Evolutionary conservation across 1,140 invertebrate species (phyloP).

Genomic region (Penaeus chinensis): DNA sequence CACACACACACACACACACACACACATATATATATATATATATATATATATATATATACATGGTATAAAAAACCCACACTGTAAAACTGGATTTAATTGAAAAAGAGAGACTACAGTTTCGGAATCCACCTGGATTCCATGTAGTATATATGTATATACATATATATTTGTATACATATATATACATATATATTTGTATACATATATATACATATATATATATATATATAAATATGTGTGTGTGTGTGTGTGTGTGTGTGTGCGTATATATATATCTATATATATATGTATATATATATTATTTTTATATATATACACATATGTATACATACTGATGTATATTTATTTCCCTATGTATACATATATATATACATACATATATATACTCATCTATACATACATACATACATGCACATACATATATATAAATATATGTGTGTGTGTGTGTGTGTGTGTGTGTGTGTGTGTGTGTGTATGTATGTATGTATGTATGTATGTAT

Average conservation of each 20-base stretch:
- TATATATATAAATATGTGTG: background rate
- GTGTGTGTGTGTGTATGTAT: background rate
- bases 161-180: background rate
- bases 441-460: background rate
- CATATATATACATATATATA: background rate
- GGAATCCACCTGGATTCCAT: too few species aligned
- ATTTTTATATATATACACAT: background rate
- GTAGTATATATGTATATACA: constrained; percentile 6
- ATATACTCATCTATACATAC: too few species aligned
- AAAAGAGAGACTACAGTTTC: too few species aligned
- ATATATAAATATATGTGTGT: constrained; percentile 9
- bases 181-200: background rate
- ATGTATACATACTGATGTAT: background rate
- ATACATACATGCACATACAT: too few species aligned
- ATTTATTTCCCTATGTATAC: too few species aligned
- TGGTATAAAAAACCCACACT: too few species aligned
- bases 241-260: background rate
- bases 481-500: background rate
- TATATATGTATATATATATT: background rate
- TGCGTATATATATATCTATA: background rate
- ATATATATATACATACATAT: too few species aligned
- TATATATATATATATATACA: constrained; percentile 9
- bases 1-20: too few species aligned
- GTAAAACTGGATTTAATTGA: too few species aligned
- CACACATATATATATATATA: constrained; percentile 18